These are phyloP conservation scores for Mamestra configurata DNA, from an alignment of 1,140 invertebrate species.

Conservation along the genomic window DNA sequence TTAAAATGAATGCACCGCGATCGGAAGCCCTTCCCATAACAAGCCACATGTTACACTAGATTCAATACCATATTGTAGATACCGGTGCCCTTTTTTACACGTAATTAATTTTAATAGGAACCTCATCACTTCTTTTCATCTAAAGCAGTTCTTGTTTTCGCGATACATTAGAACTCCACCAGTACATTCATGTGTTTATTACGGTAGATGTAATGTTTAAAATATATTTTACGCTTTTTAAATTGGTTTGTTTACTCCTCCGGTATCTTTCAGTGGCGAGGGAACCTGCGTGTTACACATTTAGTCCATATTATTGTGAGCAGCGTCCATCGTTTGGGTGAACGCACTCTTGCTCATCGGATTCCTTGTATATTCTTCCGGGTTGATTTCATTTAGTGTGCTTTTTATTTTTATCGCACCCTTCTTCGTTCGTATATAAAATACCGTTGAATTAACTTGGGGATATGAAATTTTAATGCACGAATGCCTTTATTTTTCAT, in stretches of 20 bases:
- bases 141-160: neutral
- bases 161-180: neutral
- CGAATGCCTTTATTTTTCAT: conserved; percentile 28
- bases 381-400: conserved; percentile 51
- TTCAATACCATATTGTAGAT: neutral
- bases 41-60: conserved; percentile 25
- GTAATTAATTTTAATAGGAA: neutral
- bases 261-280: conserved; percentile 64
- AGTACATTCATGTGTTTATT: neutral
- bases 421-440: neutral
- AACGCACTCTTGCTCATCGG: conserved; percentile 70
- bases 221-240: conserved; percentile 61
- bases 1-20: conserved; percentile 24
- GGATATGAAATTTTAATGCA: neutral
- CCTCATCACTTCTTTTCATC: neutral
- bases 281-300: conserved; percentile 67
- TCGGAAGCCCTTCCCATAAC: conserved; percentile 33
- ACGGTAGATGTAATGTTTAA: conserved; percentile 18
- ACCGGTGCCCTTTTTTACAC: neutral
- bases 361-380: conserved; percentile 58
- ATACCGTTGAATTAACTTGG: neutral
- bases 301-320: conserved; percentile 73
- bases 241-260: conserved; percentile 70
- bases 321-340: conserved; percentile 64
- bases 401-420: conserved; percentile 28